Evolutionary conservation across 92 coral and sea anemone genomes (phyloP).

Genomic region (Palythoa caribaeorum): DNA sequence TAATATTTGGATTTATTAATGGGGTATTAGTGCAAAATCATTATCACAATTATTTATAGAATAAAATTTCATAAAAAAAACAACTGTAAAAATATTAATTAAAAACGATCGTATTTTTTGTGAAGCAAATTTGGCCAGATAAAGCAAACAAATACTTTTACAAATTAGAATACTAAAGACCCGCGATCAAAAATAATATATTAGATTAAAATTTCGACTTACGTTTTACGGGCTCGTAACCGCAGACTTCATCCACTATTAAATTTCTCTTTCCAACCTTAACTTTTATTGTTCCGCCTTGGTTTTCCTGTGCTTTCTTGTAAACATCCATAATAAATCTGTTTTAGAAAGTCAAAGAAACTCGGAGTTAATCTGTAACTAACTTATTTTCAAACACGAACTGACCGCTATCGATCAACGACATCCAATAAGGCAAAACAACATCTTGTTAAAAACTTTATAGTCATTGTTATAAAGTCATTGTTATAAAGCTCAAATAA

Average conservation of each 20-base stretch:
- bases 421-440: too few species aligned
- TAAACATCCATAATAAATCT: slow-evolving; percentile 19
- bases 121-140: background rate
- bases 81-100: background rate
- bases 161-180: background rate
- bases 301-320: background rate
- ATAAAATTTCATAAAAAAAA: background rate
- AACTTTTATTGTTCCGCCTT: slow-evolving; percentile 9
- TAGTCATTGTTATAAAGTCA: too few species aligned
- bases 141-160: background rate
- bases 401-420: background rate
- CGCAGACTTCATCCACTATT: slow-evolving; percentile 17
- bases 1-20: too few species aligned
- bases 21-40: too few species aligned
- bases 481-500: background rate
- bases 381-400: background rate
- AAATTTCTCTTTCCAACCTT: background rate
- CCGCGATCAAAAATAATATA: background rate
- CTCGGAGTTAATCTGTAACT: too few species aligned
- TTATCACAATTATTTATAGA: too few species aligned
- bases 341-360: background rate
- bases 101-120: background rate
- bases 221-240: slow-evolving; percentile 17
- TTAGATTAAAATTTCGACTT: background rate
- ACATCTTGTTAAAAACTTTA: too few species aligned